A percentile compares a stretch with the other conserved stretches of the same genome.
These are phyloP conservation scores for Phalloptychus januarius DNA, from an alignment of 2,797 vertebrate genomes.

Conservation along the genomic window DNA sequence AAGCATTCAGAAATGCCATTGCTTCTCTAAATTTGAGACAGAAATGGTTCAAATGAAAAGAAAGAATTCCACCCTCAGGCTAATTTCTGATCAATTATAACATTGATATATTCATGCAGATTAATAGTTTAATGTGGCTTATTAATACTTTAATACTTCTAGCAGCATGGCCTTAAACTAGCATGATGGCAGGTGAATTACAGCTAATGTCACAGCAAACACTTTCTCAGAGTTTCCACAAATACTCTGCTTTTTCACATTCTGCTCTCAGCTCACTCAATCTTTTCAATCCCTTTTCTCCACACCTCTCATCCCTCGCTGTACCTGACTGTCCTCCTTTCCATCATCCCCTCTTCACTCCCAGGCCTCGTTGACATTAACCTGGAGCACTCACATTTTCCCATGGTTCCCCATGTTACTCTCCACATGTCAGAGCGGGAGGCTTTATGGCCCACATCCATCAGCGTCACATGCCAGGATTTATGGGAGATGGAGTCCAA, in stretches of 20 bases:
- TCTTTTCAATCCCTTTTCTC: slow-evolving; percentile 55
- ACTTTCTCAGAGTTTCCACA: slow-evolving; percentile 47
- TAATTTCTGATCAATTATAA: neutral
- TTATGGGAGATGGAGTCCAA: slow-evolving; percentile 81
- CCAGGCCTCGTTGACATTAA: slow-evolving; percentile 78
- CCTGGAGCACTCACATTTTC: slow-evolving; percentile 78
- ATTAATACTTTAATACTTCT: neutral
- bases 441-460: slow-evolving; percentile 80
- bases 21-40: neutral
- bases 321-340: slow-evolving; percentile 56
- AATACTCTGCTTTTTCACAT: slow-evolving; percentile 46
- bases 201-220: slow-evolving; percentile 58
- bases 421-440: slow-evolving; percentile 71
- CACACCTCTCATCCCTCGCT: slow-evolving; percentile 54
- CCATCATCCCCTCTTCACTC: slow-evolving; percentile 70
- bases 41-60: neutral
- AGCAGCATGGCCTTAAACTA: slow-evolving; percentile 37
- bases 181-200: slow-evolving; percentile 56
- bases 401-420: slow-evolving; percentile 77
- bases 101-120: neutral
- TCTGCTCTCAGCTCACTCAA: slow-evolving; percentile 42
- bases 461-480: slow-evolving; percentile 78
- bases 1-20: neutral
- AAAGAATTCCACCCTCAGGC: neutral
- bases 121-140: neutral